phyloP scores from a whole-genome alignment of 1,140 invertebrate genomes.

The Ceratosolen fusciceps region DNA sequence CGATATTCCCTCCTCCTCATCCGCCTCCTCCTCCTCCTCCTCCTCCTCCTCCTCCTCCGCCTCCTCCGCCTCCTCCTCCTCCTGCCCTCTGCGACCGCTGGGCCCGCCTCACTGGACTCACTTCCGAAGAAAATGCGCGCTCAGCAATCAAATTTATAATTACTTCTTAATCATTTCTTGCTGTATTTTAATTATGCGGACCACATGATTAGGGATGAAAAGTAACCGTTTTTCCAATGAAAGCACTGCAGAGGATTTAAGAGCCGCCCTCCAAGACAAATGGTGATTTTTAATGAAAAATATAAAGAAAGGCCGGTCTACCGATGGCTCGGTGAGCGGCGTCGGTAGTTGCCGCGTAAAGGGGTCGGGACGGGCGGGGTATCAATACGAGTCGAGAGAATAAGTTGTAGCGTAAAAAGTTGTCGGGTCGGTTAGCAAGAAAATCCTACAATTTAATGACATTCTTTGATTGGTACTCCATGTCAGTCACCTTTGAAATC shows the following conservation, averaged over 20 bases:
- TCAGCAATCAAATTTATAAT: not conserved
- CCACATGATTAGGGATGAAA: not conserved
- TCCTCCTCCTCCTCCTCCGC: no score
- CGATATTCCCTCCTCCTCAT: not conserved
- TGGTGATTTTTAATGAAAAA: constrained; percentile 40
- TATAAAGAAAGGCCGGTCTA: constrained; percentile 1
- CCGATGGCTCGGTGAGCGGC: no score
- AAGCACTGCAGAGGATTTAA: not conserved
- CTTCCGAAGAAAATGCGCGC: not conserved
- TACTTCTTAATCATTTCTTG: not conserved
- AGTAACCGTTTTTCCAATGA: not conserved
- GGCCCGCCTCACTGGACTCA: no score
- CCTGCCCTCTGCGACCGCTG: no score
- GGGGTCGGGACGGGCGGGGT: no score
- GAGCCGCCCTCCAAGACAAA: not conserved
- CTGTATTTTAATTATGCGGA: not conserved
- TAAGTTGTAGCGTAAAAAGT: constrained; percentile 26
- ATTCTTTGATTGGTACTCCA: constrained; percentile 43
- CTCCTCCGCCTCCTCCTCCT: no score
- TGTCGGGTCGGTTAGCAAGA: constrained; percentile 33
- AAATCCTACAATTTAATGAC: constrained; percentile 45
- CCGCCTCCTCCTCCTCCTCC: no score
- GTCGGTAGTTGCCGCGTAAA: no score
- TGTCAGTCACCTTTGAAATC: constrained; percentile 35
- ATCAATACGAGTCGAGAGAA: constrained; percentile 22